Base-by-base conservation (phyloP, 2,113 vertebrate species). In the Hylia prasina region DNA sequence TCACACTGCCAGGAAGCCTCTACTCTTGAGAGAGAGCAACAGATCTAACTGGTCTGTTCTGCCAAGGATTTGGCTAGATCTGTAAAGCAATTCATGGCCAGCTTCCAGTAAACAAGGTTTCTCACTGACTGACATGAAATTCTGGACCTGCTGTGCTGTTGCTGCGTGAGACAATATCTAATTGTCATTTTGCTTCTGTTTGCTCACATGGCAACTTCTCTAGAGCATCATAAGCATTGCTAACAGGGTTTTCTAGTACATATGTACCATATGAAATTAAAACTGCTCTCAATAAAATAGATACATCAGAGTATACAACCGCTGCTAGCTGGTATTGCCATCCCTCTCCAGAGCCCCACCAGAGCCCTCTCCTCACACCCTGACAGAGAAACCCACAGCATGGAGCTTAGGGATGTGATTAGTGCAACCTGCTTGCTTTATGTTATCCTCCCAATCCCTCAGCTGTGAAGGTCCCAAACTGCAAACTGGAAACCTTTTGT, bases 121-220 rank as follows among this genome's bases (percentile, higher is more conserved):
- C 87, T 96, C 65, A 68, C 44, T 70, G 70, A 96, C 57, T 95
- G 95, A 96, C 81, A 89, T 82, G 69, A 73, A 94, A 92, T 94
- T 79, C 73, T 94, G 84, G 94, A 94, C 93, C 88, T 68, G 69
- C 88, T 94, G 88, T 77, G 88, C 65, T 96, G 82, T 61, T 85
- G 84, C 68, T 90, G 50, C 33, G 4, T 93, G 88, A 93, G 70
- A 89, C 93, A 95, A 93, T 92, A 73, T 61, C 83, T 93, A 90
- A 91, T 96, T 97, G 89, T 90, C 91, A 90, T 94, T 96, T 95
- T 73, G 64, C 50, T 95, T 94, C 89, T 87, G 93, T 84, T 86
- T 80, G 77, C 56, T 94, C 85, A 81, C 58, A 90, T 4, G 4
- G 66, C 69, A 91, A 92, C 87, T 84, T 50, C 92, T 89, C 75